Conservation (phyloP, 2,888 invertebrate species). For the Micoletzkya japonica region DNA sequence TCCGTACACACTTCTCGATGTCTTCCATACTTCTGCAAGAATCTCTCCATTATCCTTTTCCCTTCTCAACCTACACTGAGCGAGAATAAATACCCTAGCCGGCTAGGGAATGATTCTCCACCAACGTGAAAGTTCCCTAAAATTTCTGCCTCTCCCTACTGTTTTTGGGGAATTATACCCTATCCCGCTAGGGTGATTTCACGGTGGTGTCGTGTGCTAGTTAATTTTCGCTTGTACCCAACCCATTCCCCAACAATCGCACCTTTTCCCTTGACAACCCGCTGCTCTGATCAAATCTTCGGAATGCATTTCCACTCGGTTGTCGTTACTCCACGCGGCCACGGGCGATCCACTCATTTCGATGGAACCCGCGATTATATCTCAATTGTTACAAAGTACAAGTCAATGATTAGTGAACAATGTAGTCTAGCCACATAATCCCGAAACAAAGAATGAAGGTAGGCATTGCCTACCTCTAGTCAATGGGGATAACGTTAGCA, state of each 20-base stretch:
- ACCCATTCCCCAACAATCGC: background rate
- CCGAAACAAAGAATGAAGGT: background rate
- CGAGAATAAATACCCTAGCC: too few species aligned
- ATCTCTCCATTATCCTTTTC: too few species aligned
- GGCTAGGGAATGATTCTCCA: too few species aligned
- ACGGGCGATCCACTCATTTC: constrained; percentile 46
- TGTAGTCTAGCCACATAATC: background rate
- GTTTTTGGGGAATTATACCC: too few species aligned
- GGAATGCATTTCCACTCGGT: constrained; percentile 34
- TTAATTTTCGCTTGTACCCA: too few species aligned
- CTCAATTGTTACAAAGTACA: constrained; percentile 28
- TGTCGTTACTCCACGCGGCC: constrained; percentile 45
- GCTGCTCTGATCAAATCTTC: constrained; percentile 32
- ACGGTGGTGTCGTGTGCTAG: too few species aligned
- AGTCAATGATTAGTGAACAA: background rate
- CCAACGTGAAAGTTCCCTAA: too few species aligned
- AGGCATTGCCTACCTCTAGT: constrained; percentile 21
- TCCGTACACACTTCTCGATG: constrained; percentile 42
- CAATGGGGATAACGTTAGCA: constrained; percentile 38
- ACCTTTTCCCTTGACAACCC: constrained; percentile 36
- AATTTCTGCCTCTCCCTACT: too few species aligned
- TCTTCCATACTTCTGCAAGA: background rate
- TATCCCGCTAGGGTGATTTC: background rate
- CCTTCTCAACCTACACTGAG: too few species aligned
- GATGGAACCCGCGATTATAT: constrained; percentile 45